Evolutionary conservation across 2,888 invertebrate species (phyloP), one percentile per base, ranked within the genome.

Genomic region (Boloria euphrosyne): DNA sequence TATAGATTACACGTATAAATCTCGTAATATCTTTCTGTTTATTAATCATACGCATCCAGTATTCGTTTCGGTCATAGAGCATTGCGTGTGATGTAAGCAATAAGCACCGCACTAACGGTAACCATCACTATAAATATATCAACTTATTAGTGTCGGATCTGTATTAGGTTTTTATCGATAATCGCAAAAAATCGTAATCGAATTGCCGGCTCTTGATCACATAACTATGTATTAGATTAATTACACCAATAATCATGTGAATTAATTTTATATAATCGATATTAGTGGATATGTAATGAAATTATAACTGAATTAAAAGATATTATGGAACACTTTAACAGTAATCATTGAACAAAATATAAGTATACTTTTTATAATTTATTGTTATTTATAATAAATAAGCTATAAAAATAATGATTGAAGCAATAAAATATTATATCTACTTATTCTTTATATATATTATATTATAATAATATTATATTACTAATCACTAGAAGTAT

Each of bases 11-110:
- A 57, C 22, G 22, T 46, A n/a, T 10, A 14, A 57, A 58, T 17
- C 31, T 51, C 57, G 46, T 18, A 62, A 44, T n/a, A n/a, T 22
- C 22, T 22, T 22, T 22, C 2, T 22, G 22, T 22, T 2, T 22
- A 57, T 69, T 53, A 52, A 49, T 68, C 66, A 57, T 65, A 64
- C 64, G 63, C 70, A 67, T 62, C 61, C 62, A 64, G 49, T 64
- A 65, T 68, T 66, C 70, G 76, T 72, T 73, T 65, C 63, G 59
- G 78, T 82, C 80, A 83, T 83, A 85, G 84, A 76, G 75, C 72
- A 61, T 86, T 78, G 85, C 86, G 85, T 78, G 78, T 81, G 73
- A 80, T 78, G 76, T 79, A 81, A 74, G 67, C 57, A 68, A 52
- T 44, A 47, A 54, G 18, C 22, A 49, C 62, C 44, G 58, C 60